Conservation (phyloP, 2,888 invertebrate species). For the Plebejus argus region DNA sequence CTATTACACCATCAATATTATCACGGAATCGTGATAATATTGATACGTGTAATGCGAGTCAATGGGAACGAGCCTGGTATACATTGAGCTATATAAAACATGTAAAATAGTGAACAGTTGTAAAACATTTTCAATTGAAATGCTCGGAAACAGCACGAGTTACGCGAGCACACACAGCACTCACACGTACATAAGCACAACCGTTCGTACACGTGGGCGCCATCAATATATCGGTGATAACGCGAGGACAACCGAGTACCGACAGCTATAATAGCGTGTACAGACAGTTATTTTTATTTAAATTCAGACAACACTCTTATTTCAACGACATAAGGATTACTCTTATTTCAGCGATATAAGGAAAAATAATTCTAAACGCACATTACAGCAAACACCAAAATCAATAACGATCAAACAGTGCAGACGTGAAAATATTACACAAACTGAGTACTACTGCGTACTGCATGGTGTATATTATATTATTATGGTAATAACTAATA, state of each 20-base stretch:
- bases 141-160: background rate
- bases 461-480: too few relatives aligned
- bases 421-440: background rate
- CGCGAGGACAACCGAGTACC: background rate
- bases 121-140: background rate
- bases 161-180: background rate
- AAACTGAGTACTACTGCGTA: background rate
- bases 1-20: too few relatives aligned
- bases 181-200: background rate
- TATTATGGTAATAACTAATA: too few relatives aligned
- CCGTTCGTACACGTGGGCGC: background rate
- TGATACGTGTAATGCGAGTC: too few relatives aligned
- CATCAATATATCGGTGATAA: constrained; percentile 13
- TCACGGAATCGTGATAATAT: too few relatives aligned
- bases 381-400: background rate
- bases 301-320: background rate
- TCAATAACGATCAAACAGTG: background rate
- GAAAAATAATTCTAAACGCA: background rate
- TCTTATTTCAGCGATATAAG: too few relatives aligned
- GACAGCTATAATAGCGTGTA: background rate
- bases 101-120: background rate
- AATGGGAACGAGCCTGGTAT: too few relatives aligned
- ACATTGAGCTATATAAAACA: background rate
- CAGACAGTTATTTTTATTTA: background rate
- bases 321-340: too few relatives aligned